Evolutionary conservation across 2,113 vertebrate species (phyloP).

Genomic region (Xiphophorus maculatus): DNA sequence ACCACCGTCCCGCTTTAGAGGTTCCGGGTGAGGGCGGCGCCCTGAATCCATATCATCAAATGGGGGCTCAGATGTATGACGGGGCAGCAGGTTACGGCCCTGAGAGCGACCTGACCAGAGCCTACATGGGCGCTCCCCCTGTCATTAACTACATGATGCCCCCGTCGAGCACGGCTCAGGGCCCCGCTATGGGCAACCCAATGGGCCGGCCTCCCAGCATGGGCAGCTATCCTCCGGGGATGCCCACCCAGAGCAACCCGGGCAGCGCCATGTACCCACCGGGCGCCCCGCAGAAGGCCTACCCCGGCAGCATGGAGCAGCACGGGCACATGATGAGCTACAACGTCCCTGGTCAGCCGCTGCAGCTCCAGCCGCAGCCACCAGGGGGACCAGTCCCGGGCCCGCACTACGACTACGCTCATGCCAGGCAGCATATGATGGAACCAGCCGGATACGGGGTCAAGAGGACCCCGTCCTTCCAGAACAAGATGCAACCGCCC

Average conservation of each 20-base stretch:
- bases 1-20: constrained; percentile 88
- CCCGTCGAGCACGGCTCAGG: constrained; percentile 81
- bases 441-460: constrained; percentile 88
- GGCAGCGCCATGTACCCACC: constrained; percentile 77
- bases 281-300: constrained; percentile 84
- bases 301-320: constrained; percentile 84
- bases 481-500: constrained; percentile 87
- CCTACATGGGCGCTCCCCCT: constrained; percentile 82
- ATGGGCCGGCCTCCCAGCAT: constrained; percentile 83
- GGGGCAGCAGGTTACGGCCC: constrained; percentile 81
- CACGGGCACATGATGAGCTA: constrained; percentile 85
- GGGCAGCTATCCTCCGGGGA: constrained; percentile 79
- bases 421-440: constrained; percentile 85
- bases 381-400: constrained; percentile 80
- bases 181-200: constrained; percentile 82
- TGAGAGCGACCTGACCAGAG: constrained; percentile 86
- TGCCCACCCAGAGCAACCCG: constrained; percentile 73
- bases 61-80: constrained; percentile 86
- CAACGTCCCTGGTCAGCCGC: constrained; percentile 81
- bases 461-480: constrained; percentile 94
- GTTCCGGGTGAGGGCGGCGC: constrained; percentile 80
- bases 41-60: constrained; percentile 88
- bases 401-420: constrained; percentile 86
- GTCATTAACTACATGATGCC: constrained; percentile 90
- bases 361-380: constrained; percentile 84